Percentiles rank a stretch among this genome's conserved stretches.
These are phyloP conservation scores for Hydrolagus colliei DNA, from an alignment of 2,797 vertebrate genomes.

Conservation along the genomic window DNA sequence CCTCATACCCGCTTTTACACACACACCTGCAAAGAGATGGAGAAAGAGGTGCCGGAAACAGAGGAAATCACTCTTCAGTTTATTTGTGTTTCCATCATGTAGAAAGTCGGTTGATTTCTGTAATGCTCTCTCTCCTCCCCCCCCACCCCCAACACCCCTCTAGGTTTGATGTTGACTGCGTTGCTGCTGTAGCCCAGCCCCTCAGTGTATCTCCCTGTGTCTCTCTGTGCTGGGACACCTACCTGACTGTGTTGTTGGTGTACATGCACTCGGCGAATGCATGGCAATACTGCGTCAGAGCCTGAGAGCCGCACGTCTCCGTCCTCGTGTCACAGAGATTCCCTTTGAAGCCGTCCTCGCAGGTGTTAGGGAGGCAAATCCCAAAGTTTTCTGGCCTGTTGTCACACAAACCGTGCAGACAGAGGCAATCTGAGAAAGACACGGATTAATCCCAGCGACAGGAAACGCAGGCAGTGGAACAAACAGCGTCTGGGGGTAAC, in stretches of 20 bases:
- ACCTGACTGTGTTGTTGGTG: slow-evolving; percentile 56
- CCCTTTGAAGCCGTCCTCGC: slow-evolving; percentile 68
- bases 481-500: too few species aligned
- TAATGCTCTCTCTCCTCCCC: too few species aligned
- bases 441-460: neutral
- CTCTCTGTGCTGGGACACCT: neutral
- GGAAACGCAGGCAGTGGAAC: too few species aligned
- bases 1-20: slow-evolving; percentile 78
- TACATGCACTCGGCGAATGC: slow-evolving; percentile 66
- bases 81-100: too few species aligned
- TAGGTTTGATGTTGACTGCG: too few species aligned
- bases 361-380: slow-evolving; percentile 69
- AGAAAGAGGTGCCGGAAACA: neutral
- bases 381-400: slow-evolving; percentile 79
- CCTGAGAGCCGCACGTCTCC: slow-evolving; percentile 54
- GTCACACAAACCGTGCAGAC: slow-evolving; percentile 83
- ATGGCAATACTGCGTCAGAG: slow-evolving; percentile 68
- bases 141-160: too few species aligned
- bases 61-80: too few species aligned
- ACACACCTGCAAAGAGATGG: slow-evolving; percentile 61
- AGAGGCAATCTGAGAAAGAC: slow-evolving; percentile 68
- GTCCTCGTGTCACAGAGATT: slow-evolving; percentile 66
- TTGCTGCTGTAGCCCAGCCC: too few species aligned
- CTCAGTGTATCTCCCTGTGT: too few species aligned
- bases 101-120: too few species aligned